Evolutionary conservation across 2,888 invertebrate genomes (phyloP).

Genomic region (Endotricha flammealis): DNA sequence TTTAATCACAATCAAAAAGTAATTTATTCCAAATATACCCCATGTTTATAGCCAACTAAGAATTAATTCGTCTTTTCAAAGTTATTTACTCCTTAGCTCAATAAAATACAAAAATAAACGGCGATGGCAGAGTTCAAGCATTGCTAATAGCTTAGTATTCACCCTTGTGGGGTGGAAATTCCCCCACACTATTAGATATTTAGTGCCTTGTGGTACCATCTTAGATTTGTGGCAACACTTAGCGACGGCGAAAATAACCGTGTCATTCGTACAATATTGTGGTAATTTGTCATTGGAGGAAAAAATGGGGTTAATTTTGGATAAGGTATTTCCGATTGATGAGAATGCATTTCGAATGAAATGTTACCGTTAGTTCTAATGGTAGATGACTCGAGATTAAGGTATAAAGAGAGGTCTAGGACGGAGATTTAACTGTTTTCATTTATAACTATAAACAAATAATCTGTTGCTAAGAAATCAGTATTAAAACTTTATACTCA

Average conservation of each 20-base stretch:
- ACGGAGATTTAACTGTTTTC: no score
- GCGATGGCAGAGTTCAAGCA: conserved; percentile 60
- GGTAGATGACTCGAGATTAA: no score
- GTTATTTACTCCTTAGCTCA: conserved; percentile 12
- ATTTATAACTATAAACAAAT: no score
- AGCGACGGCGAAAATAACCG: conserved; percentile 39
- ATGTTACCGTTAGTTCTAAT: no score
- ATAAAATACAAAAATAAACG: conserved; percentile 47
- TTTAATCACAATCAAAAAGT: no score
- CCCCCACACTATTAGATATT: conserved; percentile 57
- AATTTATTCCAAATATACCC: conserved; percentile 1
- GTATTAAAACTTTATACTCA: no score
- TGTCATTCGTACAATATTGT: conserved; percentile 34
- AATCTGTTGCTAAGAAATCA: no score
- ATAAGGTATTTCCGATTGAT: no score
- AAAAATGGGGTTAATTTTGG: conserved; percentile 17
- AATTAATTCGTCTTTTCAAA: conserved; percentile 9
- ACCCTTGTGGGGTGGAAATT: conserved; percentile 45
- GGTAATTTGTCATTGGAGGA: conserved; percentile 31
- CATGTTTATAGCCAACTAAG: conserved; percentile 7
- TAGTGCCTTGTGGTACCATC: conserved; percentile 73
- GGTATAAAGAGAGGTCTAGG: no score
- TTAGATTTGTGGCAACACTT: conserved; percentile 66
- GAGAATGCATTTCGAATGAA: no score
- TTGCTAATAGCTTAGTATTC: conserved; percentile 53